These are phyloP conservation scores for Gadus macrocephalus DNA, from an alignment of 2,113 vertebrate species.

Conservation along the genomic window DNA sequence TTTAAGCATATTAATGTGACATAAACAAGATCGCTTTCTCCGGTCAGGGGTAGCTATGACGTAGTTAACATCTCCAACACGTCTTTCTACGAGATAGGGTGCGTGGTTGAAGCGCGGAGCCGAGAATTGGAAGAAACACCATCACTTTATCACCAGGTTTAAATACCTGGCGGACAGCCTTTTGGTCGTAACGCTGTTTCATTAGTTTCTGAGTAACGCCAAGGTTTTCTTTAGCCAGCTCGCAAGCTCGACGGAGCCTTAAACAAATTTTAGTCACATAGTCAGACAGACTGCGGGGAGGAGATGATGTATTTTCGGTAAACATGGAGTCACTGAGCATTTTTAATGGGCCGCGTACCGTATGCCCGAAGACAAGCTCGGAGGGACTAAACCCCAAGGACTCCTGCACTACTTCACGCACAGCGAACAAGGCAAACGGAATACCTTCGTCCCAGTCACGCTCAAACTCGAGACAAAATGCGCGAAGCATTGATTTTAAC, in stretches of 20 bases:
- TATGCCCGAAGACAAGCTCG: conserved; percentile 24
- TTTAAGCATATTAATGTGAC: conserved; percentile 5
- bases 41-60: conserved; percentile 10
- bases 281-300: background rate
- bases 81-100: background rate
- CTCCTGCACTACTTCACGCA: background rate
- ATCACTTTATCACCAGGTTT: conserved; percentile 3
- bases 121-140: conserved; percentile 14
- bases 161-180: background rate
- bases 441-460: conserved; percentile 15
- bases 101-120: background rate
- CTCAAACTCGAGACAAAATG: background rate
- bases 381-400: conserved; percentile 12
- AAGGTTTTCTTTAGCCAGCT: background rate
- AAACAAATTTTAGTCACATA: conserved; percentile 12
- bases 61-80: conserved; percentile 1
- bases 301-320: too few species aligned
- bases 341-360: conserved; percentile 12
- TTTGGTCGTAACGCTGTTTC: conserved; percentile 11
- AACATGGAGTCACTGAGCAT: conserved; percentile 12
- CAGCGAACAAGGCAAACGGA: conserved; percentile 7
- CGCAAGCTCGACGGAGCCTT: conserved; percentile 1
- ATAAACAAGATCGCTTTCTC: background rate
- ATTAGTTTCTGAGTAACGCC: background rate
- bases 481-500: conserved; percentile 4